phyloP scores from a whole-genome alignment of 2,888 invertebrate species.

The Euplagia quadripunctaria region DNA sequence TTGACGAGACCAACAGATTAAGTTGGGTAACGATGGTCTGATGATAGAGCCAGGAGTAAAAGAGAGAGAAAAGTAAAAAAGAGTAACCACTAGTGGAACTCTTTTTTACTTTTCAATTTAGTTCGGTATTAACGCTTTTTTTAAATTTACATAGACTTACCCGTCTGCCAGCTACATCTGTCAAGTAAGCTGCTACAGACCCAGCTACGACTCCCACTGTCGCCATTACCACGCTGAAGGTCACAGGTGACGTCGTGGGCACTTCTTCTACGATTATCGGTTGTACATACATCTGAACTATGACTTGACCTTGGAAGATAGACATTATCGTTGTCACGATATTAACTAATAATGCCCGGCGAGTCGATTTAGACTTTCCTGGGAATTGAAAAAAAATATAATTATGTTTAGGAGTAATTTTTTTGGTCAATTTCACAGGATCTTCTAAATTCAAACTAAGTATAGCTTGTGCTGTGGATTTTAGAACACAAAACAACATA shows the following conservation, averaged over 20 bases:
- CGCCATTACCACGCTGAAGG: conserved; percentile 54
- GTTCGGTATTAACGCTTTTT: too few relatives aligned
- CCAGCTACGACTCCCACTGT: conserved; percentile 47
- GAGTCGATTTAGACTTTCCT: conserved; percentile 12
- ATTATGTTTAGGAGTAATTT: neutral
- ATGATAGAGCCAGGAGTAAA: too few relatives aligned
- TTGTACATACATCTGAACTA: conserved; percentile 56
- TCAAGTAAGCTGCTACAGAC: conserved; percentile 49
- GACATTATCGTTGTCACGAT: conserved; percentile 48
- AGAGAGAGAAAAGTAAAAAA: too few relatives aligned
- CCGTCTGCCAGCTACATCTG: conserved; percentile 57
- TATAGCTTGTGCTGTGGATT: too few relatives aligned
- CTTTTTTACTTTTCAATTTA: too few relatives aligned
- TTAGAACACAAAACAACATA: too few relatives aligned
- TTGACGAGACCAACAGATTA: too few relatives aligned
- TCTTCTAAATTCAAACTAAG: too few relatives aligned
- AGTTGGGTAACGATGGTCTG: too few relatives aligned
- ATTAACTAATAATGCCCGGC: conserved; percentile 49
- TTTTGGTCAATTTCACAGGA: neutral
- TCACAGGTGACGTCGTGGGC: conserved; percentile 50
- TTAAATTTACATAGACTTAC: conserved; percentile 22
- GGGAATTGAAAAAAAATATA: neutral
- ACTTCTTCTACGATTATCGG: conserved; percentile 51
- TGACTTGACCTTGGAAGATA: conserved; percentile 57
- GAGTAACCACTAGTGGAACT: too few relatives aligned